Evolutionary conservation across 2,113 vertebrate genomes (phyloP).

Genomic region (Hypomesus transpacificus): DNA sequence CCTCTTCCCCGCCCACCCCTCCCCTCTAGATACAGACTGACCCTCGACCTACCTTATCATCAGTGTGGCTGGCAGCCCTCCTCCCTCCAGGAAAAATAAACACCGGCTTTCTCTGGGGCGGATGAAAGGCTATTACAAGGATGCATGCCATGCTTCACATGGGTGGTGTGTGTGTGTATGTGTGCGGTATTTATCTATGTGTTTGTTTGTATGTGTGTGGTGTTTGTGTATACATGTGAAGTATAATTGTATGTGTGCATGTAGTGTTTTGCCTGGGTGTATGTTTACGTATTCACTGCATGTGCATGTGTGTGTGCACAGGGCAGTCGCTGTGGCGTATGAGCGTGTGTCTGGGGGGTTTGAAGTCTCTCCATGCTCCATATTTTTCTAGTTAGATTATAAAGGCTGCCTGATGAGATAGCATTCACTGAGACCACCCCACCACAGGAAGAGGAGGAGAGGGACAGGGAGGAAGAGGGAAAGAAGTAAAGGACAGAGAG

Average conservation of each 20-base stretch:
- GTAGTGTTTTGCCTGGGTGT: too few relatives aligned
- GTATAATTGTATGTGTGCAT: too few relatives aligned
- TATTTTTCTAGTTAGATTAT: constrained; percentile 34
- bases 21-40: constrained; percentile 25
- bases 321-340: neutral
- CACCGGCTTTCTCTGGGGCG: constrained; percentile 28
- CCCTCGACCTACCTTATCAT: constrained; percentile 36
- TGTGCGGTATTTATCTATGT: neutral
- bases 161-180: constrained; percentile 5
- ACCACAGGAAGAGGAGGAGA: constrained; percentile 22
- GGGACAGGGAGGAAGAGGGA: constrained; percentile 16
- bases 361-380: constrained; percentile 24
- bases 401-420: constrained; percentile 31
- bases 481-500: constrained; percentile 2
- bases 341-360: constrained; percentile 8
- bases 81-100: constrained; percentile 44
- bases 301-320: too few relatives aligned
- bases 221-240: neutral
- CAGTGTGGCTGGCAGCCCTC: constrained; percentile 25
- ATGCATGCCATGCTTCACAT: constrained; percentile 10
- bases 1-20: neutral
- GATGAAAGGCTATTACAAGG: constrained; percentile 27
- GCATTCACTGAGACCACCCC: constrained; percentile 59
- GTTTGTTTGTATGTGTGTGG: too few relatives aligned
- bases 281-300: too few relatives aligned